Percentiles rank a stretch among this genome's conserved stretches.
phyloP scores from a whole-genome alignment of 1,140 invertebrate species.

The Potamilus streckersoni region DNA sequence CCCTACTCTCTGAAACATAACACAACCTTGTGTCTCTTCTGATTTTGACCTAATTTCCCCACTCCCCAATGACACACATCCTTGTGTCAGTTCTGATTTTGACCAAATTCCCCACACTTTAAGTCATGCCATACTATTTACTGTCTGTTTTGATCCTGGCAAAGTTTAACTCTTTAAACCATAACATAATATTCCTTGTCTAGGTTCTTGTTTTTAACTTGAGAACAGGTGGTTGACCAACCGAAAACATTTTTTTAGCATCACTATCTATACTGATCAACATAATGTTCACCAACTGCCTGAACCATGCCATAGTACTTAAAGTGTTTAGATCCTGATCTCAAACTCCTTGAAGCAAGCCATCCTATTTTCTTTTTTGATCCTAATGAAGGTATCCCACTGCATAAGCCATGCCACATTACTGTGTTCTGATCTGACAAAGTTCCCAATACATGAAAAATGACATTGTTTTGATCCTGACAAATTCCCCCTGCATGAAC shows the following conservation, averaged over 20 bases:
- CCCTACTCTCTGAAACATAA: constrained; percentile 84
- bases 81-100: constrained; percentile 75
- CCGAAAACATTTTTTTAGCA: no score
- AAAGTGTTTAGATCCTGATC: constrained; percentile 76
- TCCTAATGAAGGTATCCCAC: constrained; percentile 90
- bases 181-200: constrained; percentile 78
- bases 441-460: no score
- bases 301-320: no score
- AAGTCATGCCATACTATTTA: constrained; percentile 82
- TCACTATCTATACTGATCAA: no score
- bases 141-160: constrained; percentile 78
- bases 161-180: constrained; percentile 92
- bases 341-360: constrained; percentile 92
- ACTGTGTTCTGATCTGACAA: no score
- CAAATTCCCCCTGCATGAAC: constrained; percentile 62
- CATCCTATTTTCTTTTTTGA: constrained; percentile 72
- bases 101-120: constrained; percentile 90
- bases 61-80: constrained; percentile 73
- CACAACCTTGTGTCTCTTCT: constrained; percentile 70
- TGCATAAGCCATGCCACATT: constrained; percentile 84
- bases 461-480: constrained; percentile 74
- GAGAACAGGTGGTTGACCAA: no score
- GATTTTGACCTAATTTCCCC: constrained; percentile 88
- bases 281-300: no score
- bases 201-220: no score